A percentile compares a stretch with the other conserved stretches of the same genome.
Conservation (phyloP, 2,888 invertebrate genomes). For the Drepanosiphum platanoidis region DNA sequence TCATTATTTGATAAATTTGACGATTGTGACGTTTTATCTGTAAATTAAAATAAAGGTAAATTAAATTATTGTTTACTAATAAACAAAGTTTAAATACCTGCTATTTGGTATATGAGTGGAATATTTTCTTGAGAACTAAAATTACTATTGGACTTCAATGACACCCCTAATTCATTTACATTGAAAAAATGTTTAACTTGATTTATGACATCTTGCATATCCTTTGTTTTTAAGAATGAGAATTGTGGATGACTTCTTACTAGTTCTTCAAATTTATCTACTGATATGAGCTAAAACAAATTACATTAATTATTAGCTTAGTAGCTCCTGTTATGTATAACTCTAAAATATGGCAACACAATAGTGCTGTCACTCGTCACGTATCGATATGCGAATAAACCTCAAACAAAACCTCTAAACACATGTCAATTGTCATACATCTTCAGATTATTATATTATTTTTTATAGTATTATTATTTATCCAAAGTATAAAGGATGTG, state of each 20-base stretch:
- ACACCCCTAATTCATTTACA: slow-evolving; percentile 1
- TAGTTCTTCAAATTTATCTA: not conserved
- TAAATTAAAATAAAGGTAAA: not conserved
- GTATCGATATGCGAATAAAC: no score
- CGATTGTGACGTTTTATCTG: not conserved
- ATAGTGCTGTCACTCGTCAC: no score
- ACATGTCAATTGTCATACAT: no score
- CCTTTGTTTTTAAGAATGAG: not conserved
- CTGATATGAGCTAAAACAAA: not conserved
- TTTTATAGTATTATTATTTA: no score
- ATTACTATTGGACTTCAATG: not conserved
- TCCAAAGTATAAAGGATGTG: no score
- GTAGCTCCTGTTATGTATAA: no score
- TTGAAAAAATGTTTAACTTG: not conserved
- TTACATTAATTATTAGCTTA: not conserved
- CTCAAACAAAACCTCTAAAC: no score
- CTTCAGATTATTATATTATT: no score
- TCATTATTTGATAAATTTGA: not conserved
- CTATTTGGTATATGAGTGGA: not conserved
- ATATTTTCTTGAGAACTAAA: not conserved
- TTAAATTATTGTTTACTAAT: not conserved
- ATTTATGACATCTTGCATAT: not conserved
- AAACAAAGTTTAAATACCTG: not conserved
- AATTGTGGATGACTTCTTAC: slow-evolving; percentile 7
- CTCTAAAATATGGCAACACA: no score